Evolutionary conservation across 2,113 vertebrate genomes (phyloP).

Genomic region (Pagrus major): DNA sequence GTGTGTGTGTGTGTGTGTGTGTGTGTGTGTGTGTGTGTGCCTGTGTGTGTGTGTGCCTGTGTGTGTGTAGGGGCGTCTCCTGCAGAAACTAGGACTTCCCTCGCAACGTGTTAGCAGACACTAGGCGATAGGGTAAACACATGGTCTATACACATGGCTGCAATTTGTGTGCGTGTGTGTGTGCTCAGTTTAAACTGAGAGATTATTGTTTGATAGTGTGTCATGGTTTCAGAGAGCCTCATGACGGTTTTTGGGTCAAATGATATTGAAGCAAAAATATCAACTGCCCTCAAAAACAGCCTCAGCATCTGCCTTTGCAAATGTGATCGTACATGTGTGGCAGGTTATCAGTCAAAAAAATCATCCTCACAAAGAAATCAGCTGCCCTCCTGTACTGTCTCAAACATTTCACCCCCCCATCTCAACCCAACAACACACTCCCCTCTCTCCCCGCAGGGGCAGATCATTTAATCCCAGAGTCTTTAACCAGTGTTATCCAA

Average conservation of each 20-base stretch:
- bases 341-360: background rate
- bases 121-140: slow-evolving; percentile 20
- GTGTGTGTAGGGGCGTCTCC: background rate
- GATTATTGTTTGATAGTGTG: slow-evolving; percentile 53
- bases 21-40: background rate
- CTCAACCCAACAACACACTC: background rate
- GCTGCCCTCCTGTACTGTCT: background rate
- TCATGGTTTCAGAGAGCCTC: slow-evolving; percentile 26
- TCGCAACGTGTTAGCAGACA: background rate
- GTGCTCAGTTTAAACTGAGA: slow-evolving; percentile 43
- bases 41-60: no score
- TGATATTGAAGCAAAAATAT: slow-evolving; percentile 6
- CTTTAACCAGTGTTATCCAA: slow-evolving; percentile 42
- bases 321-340: background rate
- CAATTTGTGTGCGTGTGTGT: background rate
- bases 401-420: slow-evolving; percentile 9
- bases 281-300: background rate
- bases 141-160: slow-evolving; percentile 33
- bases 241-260: slow-evolving; percentile 45
- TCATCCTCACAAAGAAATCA: background rate
- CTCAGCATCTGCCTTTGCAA: background rate
- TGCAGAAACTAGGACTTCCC: slow-evolving; percentile 32
- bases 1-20: background rate
- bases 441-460: background rate
- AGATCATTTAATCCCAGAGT: slow-evolving; percentile 51